These are phyloP conservation scores for Podocnemis expansa DNA, from an alignment of 2,113 vertebrate species.

Conservation along the genomic window DNA sequence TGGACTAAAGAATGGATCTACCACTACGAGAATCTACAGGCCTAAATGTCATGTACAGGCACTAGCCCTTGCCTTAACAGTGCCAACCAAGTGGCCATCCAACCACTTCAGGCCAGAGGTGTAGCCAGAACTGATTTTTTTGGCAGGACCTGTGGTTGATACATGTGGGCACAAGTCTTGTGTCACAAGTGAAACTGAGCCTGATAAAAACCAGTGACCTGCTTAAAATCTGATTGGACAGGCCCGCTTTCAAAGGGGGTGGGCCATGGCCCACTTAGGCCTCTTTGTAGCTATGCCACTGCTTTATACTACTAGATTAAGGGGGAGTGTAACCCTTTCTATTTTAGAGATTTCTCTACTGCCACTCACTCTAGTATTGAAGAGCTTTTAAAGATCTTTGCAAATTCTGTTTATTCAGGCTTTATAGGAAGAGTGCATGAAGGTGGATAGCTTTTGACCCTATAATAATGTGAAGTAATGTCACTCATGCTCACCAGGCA, in stretches of 20 bases:
- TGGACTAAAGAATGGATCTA: background rate
- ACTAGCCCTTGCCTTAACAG: fast-evolving
- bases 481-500: fast-evolving
- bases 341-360: background rate
- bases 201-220: too few relatives aligned
- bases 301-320: background rate
- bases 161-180: too few relatives aligned
- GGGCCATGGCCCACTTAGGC: too few relatives aligned
- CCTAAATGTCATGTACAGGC: fast-evolving
- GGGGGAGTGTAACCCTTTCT: background rate
- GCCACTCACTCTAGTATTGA: background rate
- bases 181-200: too few relatives aligned
- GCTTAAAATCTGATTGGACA: too few relatives aligned
- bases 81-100: fast-evolving
- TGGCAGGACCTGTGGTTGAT: too few relatives aligned
- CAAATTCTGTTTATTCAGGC: background rate
- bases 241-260: too few relatives aligned
- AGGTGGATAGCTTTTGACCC: background rate
- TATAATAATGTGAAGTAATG: background rate
- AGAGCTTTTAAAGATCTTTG: background rate
- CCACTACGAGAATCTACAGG: background rate
- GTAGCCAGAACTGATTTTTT: too few relatives aligned
- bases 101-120: fast-evolving
- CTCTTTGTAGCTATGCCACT: too few relatives aligned
- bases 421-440: background rate